phyloP scores from a whole-genome alignment of 2,888 invertebrate genomes.

The Ceratothoa steindachneri region DNA sequence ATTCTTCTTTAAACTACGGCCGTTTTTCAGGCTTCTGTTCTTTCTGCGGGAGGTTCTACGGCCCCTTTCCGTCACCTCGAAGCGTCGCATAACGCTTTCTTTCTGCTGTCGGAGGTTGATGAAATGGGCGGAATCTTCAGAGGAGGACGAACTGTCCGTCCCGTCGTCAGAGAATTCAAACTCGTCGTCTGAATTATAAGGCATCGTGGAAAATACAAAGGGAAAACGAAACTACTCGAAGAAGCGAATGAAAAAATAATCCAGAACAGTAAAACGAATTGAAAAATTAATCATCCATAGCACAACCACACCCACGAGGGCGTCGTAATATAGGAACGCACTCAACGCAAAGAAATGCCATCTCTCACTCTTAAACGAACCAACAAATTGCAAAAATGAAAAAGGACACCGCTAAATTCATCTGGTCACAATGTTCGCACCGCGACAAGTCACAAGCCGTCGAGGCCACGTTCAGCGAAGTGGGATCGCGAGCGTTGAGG shows the following conservation, averaged over 20 bases:
- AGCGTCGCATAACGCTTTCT: background rate
- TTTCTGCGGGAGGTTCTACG: background rate
- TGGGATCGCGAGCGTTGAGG: too few relatives aligned
- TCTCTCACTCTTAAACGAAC: background rate
- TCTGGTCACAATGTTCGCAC: too few relatives aligned
- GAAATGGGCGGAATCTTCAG: slow-evolving; percentile 2
- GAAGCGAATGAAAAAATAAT: background rate
- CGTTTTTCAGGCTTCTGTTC: background rate
- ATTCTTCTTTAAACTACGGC: background rate
- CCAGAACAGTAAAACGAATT: background rate
- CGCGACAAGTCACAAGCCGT: too few relatives aligned
- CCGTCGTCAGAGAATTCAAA: background rate
- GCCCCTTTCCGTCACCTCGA: background rate
- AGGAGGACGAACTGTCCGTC: background rate
- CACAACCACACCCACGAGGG: background rate
- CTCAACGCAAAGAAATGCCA: background rate
- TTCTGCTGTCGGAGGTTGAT: background rate
- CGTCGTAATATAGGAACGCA: background rate
- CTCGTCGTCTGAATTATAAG: background rate
- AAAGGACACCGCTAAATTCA: too few relatives aligned
- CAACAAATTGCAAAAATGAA: too few relatives aligned
- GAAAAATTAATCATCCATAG: background rate
- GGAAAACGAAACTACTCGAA: background rate
- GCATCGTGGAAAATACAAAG: background rate
- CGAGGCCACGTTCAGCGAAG: too few relatives aligned